Percentiles rank a stretch among this genome's conserved stretches.
Evolutionary conservation across 1,140 invertebrate species (phyloP).

Genomic region (Listronotus bonariensis): DNA sequence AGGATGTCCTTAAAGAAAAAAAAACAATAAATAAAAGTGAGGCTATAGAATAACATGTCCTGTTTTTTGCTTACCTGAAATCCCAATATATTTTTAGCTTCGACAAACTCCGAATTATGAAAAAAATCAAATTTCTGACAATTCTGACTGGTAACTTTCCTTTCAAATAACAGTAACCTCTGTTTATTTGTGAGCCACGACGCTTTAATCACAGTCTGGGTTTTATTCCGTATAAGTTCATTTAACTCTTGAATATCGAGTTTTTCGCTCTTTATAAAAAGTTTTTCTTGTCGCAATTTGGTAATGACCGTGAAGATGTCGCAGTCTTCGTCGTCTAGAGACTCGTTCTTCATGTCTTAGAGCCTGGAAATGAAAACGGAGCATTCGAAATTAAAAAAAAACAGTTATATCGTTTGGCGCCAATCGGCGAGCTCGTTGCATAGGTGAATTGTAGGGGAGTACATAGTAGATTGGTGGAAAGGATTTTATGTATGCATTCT

Average conservation of each 20-base stretch:
- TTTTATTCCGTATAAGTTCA: conserved; percentile 64
- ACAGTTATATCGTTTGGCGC: no score
- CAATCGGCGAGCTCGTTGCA: no score
- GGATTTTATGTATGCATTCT: no score
- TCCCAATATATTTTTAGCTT: conserved; percentile 84
- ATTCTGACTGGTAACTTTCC: conserved; percentile 74
- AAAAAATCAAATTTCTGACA: conserved; percentile 78
- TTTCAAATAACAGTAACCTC: conserved; percentile 76
- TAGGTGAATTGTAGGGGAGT: no score
- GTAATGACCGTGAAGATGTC: conserved; percentile 71
- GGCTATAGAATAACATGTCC: conserved; percentile 5
- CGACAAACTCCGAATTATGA: conserved; percentile 81
- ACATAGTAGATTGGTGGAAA: no score
- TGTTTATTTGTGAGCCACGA: conserved; percentile 90
- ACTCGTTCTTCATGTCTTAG: conserved; percentile 44
- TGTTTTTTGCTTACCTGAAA: conserved; percentile 68
- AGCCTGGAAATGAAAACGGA: no score
- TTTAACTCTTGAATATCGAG: conserved; percentile 73
- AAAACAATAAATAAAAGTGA: conserved; percentile 11
- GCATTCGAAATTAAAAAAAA: no score
- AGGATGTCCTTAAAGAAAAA: no score
- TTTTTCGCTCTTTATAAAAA: conserved; percentile 75
- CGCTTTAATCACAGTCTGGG: conserved; percentile 35
- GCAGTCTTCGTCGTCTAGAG: conserved; percentile 41
- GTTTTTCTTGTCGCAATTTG: conserved; percentile 72